Evolutionary conservation across 2,888 invertebrate species (phyloP), one percentile per base, ranked within the genome.

Genomic region (Leuctra nigra): DNA sequence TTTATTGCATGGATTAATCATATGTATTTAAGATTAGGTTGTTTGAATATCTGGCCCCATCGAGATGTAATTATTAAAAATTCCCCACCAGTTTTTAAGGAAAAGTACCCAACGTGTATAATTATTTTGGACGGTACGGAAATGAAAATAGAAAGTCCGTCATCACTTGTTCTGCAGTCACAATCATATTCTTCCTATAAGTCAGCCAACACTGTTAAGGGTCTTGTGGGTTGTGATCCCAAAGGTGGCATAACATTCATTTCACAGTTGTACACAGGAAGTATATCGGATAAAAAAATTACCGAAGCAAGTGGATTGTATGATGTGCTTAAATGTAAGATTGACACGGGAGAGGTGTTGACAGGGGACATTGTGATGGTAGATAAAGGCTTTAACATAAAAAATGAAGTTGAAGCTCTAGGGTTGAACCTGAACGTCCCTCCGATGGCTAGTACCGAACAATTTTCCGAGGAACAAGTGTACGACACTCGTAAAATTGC

Each of bases 11-110:
- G 53, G 53, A 29, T 38, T 13, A 38, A 39, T 38, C 11, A 24
- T 36, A 24, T 22, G 41, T 53, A 53, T 29, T 36, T 25, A 18
- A n/a, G 20, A 7, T 35, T 39, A 18, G 53, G 53, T 24, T 53
- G 53, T 14, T 39, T 53, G 6, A 53, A 36, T 22, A 53, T 53
- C 38, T 53, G 39, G 39, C 53, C 53, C 36, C 53, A 53, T 36
- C 13, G 53, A 9, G 53, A 53, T 14, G 23, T 22, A 16, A 53
- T 53, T 11, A 6, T 53, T 11, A 13, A 39, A 53, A 24, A 39
- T 39, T 11, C 53, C 11, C 53, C 53, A 13, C 35, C 14, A 16
- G 38, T 24, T 6, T 53, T 53, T 16, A 38, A 36, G 23, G 23
- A 53, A 36, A 36, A 36, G 18, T 13, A 39, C 29, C 38, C 53